Evolutionary conservation across 2,797 vertebrate genomes (phyloP).

Genomic region (Philypnodon macrostomus): DNA sequence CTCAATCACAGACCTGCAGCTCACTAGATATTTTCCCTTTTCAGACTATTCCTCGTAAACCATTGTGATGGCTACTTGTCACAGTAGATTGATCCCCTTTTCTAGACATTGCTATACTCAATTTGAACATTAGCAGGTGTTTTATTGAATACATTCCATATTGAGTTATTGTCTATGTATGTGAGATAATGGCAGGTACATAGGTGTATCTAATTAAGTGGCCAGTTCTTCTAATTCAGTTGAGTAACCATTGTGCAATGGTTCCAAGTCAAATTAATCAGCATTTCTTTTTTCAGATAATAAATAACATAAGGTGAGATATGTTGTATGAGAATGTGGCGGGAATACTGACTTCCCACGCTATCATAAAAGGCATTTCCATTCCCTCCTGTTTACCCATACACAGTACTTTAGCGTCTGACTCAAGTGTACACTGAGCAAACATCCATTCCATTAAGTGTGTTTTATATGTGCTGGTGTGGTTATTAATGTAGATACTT

Average conservation of each 20-base stretch:
- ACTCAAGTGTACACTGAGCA: slow-evolving; percentile 40
- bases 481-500: slow-evolving; percentile 61
- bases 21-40: too few species aligned
- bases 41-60: too few species aligned
- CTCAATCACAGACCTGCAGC: too few species aligned
- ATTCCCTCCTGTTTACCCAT: slow-evolving; percentile 40
- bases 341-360: slow-evolving; percentile 22
- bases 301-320: slow-evolving; percentile 25
- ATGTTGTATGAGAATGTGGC: neutral
- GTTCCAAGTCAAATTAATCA: neutral
- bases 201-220: too few species aligned
- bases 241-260: neutral
- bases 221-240: neutral
- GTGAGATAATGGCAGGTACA: too few species aligned
- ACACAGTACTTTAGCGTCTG: slow-evolving; percentile 18
- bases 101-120: too few species aligned
- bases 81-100: too few species aligned
- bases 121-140: too few species aligned
- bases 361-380: slow-evolving; percentile 31
- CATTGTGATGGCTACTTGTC: too few species aligned
- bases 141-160: too few species aligned
- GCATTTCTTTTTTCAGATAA: neutral
- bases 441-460: slow-evolving; percentile 43
- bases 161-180: too few species aligned
- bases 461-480: slow-evolving; percentile 47